Evolutionary conservation across 2,888 invertebrate species (phyloP).

Genomic region (Brenthis hecate): DNA sequence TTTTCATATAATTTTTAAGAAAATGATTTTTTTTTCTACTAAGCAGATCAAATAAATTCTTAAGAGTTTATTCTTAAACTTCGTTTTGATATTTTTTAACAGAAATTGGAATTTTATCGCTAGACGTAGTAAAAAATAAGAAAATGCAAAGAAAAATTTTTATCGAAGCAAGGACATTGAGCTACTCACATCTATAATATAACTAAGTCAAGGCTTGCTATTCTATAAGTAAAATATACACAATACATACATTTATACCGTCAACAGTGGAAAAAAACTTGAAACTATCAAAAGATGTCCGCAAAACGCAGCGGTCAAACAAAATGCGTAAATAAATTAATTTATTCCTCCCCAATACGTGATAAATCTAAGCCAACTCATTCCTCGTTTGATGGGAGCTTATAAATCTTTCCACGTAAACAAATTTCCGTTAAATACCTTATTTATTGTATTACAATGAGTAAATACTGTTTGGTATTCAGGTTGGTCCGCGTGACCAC

Average conservation of each 20-base stretch:
- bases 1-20: too few species aligned
- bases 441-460: conserved; percentile 35
- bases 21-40: too few species aligned
- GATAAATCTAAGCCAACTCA: conserved; percentile 4
- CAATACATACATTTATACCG: background rate
- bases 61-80: too few species aligned
- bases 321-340: background rate
- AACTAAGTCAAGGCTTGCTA: too few species aligned
- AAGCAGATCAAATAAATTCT: too few species aligned
- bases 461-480: conserved; percentile 38
- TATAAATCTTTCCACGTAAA: conserved; percentile 40
- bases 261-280: background rate
- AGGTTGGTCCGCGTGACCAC: conserved; percentile 34
- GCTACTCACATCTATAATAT: too few species aligned
- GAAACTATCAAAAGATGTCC: background rate
- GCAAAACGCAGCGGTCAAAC: background rate
- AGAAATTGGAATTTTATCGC: too few species aligned
- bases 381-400: conserved; percentile 14
- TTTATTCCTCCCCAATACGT: conserved; percentile 31
- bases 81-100: too few species aligned
- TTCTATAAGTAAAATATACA: background rate
- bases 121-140: too few species aligned
- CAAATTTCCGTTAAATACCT: conserved; percentile 45
- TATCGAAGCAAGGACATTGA: too few species aligned
- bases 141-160: too few species aligned